Conservation (phyloP, 2,113 vertebrate species). For the Rana temporaria region DNA sequence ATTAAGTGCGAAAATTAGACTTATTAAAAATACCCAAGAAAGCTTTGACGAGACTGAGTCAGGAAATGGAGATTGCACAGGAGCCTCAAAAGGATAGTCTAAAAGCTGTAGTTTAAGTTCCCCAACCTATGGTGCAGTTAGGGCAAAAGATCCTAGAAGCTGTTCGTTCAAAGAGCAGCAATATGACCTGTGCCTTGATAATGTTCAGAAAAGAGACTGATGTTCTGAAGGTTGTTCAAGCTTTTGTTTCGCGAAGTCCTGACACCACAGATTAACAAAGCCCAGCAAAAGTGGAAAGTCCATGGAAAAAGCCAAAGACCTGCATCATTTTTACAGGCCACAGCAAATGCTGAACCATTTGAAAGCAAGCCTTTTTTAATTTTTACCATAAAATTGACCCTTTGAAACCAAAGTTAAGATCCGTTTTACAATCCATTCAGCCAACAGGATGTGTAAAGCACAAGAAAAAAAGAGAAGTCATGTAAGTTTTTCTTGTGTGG, state of each 20-base stretch:
- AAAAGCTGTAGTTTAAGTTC: too few species aligned
- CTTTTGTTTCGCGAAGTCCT: neutral
- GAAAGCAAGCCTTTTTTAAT: neutral
- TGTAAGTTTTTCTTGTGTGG: neutral
- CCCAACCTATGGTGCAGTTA: neutral
- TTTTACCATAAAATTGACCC: neutral
- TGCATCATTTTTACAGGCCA: neutral
- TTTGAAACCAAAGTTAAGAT: neutral
- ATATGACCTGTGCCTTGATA: neutral
- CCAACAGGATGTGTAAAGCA: neutral
- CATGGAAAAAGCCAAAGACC: conserved; percentile 7
- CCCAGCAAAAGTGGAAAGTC: neutral
- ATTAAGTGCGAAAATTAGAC: too few species aligned
- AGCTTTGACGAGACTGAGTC: too few species aligned
- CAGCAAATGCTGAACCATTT: neutral
- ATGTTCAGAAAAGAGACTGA: neutral
- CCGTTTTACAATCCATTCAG: neutral
- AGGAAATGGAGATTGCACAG: too few species aligned
- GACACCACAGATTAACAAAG: neutral
- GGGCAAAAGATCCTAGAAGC: neutral
- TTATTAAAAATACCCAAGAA: too few species aligned
- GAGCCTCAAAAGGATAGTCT: too few species aligned
- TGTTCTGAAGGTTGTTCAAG: neutral
- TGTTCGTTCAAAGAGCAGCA: neutral
- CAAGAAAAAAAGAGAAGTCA: conserved; percentile 1